Evolutionary conservation across 92 coral and sea anemone species (phyloP), one percentile per base, ranked within the genome.

Genomic region (Parazoanthus atlanticus): DNA sequence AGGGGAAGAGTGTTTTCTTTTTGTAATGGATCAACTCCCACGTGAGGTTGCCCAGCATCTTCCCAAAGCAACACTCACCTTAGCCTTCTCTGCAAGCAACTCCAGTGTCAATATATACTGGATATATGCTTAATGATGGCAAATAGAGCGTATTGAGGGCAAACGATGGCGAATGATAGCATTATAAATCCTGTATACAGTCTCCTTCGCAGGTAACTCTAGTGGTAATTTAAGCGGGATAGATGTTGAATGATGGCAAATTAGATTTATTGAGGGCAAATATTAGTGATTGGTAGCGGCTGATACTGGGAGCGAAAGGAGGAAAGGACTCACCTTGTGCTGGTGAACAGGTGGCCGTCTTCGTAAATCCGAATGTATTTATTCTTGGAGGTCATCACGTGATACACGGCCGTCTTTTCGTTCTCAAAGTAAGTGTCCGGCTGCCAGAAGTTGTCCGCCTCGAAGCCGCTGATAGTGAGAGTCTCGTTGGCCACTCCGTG

Each of bases 341-440:
- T 94, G 4, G 86, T 85, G 54, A 90, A 90, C 17, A 95, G 88
- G 19, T 83, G 34, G 1, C 98, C 98, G 58, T 95, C 94, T 7
- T 82, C 80, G 46, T 64, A 88, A 38, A 94, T 88, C 19, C 95
- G 78, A 52, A 92, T 83, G 69, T 56, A 90, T 80, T 94, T 90
- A 88, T 95, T 95, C 78, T 93, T 86, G 25, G 77, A 52, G 33
- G 92, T 94, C 69, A 95, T 81, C 70, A 86, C 90, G 77, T 95
- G 98, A 6, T 91, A 25, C 66, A 89, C 89, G 46, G 95, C 95
- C 25, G 75, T 86, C 61, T 91, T 90, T 75, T 90, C 94, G 78
- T 95, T 95, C 71, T 94, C 96, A 82, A 95, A 94, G 66, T 82
- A 90, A 0, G 96, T 90, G 75, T 95, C 96, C 32, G 98, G 98